Percentiles rank a stretch among this genome's conserved stretches.
Evolutionary conservation across 1,140 invertebrate genomes (phyloP).

Genomic region (Heliothis virescens): DNA sequence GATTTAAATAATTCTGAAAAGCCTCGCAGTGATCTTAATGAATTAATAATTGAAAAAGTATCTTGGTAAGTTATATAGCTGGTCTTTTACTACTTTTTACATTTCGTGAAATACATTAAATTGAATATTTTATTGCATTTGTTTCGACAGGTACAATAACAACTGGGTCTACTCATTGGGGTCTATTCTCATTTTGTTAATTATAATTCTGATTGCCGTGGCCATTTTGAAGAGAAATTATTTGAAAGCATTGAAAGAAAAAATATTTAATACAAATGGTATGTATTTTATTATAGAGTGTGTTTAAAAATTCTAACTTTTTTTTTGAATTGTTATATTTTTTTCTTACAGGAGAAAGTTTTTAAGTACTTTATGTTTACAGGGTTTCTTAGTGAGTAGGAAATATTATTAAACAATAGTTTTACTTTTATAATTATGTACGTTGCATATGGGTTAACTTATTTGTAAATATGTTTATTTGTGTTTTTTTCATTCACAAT

Average conservation of each 20-base stretch:
- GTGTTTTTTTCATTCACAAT: too few species aligned
- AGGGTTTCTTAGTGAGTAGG: too few species aligned
- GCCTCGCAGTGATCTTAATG: neutral
- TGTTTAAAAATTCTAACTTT: too few species aligned
- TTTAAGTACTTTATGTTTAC: too few species aligned
- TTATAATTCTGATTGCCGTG: neutral
- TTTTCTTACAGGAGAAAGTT: too few species aligned
- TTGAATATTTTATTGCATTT: neutral
- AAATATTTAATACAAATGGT: neutral
- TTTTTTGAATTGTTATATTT: too few species aligned
- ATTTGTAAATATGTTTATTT: too few species aligned
- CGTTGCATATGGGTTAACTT: too few species aligned
- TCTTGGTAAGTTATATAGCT: neutral
- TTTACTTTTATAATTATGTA: too few species aligned
- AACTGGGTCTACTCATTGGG: slow-evolving; percentile 11
- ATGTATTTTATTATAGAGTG: neutral
- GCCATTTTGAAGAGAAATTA: neutral
- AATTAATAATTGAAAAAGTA: neutral
- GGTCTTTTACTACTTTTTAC: too few species aligned
- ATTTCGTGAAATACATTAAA: neutral
- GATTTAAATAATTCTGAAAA: neutral
- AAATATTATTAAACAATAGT: too few species aligned
- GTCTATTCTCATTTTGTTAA: neutral
- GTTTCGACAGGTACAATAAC: neutral
- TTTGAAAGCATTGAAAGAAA: neutral